Conservation (phyloP, 2,797 vertebrate species). For the Neoniphon sammara region DNA sequence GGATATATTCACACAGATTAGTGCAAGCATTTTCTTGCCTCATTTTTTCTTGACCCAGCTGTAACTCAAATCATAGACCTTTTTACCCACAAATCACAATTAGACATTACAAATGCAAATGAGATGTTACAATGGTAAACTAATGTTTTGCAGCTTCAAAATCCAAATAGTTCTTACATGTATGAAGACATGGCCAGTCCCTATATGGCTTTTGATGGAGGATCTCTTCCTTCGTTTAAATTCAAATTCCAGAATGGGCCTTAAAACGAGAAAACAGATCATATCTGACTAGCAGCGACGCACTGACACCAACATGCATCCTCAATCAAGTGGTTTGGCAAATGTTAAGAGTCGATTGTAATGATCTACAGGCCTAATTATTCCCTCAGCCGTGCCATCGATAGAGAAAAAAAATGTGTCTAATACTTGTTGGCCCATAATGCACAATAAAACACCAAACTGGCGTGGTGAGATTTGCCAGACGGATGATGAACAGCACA, state of each 20-base stretch:
- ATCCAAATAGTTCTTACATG: not conserved
- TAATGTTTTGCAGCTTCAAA: slow-evolving; percentile 10
- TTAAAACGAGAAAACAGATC: slow-evolving; percentile 44
- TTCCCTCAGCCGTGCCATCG: slow-evolving; percentile 31
- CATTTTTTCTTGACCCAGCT: not conserved
- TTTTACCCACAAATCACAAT: not conserved
- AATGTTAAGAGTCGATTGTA: slow-evolving; percentile 49
- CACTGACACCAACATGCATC: slow-evolving; percentile 46
- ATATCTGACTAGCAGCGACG: slow-evolving; percentile 41
- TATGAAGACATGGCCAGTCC: slow-evolving; percentile 31
- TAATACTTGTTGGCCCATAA: slow-evolving; percentile 53
- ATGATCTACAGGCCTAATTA: slow-evolving; percentile 50
- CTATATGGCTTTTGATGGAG: slow-evolving; percentile 22
- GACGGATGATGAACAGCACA: slow-evolving; percentile 53
- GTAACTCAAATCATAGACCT: not conserved
- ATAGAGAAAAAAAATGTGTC: not conserved
- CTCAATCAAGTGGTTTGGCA: slow-evolving; percentile 67
- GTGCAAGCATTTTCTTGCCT: not conserved
- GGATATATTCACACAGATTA: not conserved
- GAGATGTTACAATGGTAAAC: not conserved
- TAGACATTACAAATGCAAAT: slow-evolving; percentile 11
- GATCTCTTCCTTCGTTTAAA: slow-evolving; percentile 65
- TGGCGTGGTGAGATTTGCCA: not conserved
- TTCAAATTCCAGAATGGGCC: slow-evolving; percentile 62
- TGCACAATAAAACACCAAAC: slow-evolving; percentile 27